These are phyloP conservation scores for Amorpha juglandis DNA, from an alignment of 2,888 invertebrate species.

Conservation along the genomic window DNA sequence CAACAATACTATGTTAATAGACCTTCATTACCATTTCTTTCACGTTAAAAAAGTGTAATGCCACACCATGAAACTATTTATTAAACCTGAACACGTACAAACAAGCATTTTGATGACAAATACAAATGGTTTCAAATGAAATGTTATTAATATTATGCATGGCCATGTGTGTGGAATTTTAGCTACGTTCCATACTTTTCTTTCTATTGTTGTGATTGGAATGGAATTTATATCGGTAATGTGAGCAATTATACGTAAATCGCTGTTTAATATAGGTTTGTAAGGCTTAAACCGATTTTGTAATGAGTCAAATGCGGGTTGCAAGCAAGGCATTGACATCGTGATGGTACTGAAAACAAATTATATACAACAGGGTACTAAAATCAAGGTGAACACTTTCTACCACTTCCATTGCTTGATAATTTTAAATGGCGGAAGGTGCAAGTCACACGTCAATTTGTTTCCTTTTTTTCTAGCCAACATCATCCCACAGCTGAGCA, in stretches of 20 bases:
- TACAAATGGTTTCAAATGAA: constrained; percentile 13
- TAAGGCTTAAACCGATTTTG: too few species aligned
- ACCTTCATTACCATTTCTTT: constrained; percentile 1
- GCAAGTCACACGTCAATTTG: too few species aligned
- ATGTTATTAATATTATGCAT: constrained; percentile 5
- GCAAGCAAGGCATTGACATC: too few species aligned
- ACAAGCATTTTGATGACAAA: constrained; percentile 12
- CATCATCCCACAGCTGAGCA: too few species aligned
- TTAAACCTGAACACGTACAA: neutral
- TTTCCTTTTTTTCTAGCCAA: too few species aligned
- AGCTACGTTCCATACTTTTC: neutral
- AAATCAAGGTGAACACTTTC: too few species aligned
- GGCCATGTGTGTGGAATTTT: neutral
- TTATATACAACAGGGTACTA: too few species aligned
- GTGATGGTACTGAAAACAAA: too few species aligned
- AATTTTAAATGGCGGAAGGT: too few species aligned
- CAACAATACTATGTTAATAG: too few species aligned
- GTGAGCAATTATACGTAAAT: neutral
- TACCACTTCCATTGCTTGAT: too few species aligned
- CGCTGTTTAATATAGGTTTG: neutral
- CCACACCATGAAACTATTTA: neutral
- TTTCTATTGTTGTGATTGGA: constrained; percentile 15
- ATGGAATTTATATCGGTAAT: constrained; percentile 2
- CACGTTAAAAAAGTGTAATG: neutral
- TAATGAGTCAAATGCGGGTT: too few species aligned